Percentiles rank a stretch among this genome's conserved stretches.
Conservation (phyloP, 2,113 vertebrate species). For the Atlantisia rogersi region DNA sequence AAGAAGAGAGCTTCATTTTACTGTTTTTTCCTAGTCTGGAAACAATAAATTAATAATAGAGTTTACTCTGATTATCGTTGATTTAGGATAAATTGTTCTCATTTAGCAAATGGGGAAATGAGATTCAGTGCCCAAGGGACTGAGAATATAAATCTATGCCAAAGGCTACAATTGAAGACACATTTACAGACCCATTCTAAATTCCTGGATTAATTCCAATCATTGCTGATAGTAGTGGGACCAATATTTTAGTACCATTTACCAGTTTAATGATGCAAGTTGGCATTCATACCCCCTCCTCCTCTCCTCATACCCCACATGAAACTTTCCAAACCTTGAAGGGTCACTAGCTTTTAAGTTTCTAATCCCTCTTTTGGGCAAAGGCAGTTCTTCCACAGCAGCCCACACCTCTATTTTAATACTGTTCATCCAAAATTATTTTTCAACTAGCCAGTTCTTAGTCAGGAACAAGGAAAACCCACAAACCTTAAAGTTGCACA, state of each 20-base stretch:
- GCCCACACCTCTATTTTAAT: background rate
- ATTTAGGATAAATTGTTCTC: constrained; percentile 69
- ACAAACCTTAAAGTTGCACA: background rate
- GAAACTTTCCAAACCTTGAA: background rate
- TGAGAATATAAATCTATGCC: constrained; percentile 16
- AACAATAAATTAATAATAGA: constrained; percentile 75
- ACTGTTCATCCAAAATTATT: background rate
- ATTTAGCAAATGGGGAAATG: constrained; percentile 55
- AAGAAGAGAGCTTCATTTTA: constrained; percentile 18
- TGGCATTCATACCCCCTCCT: background rate
- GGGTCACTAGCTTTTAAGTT: background rate
- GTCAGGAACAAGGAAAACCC: background rate
- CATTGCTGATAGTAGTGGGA: background rate
- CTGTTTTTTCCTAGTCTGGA: constrained; percentile 39
- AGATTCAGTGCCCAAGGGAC: constrained; percentile 24
- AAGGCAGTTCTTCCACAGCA: background rate
- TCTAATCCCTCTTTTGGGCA: background rate
- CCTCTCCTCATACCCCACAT: background rate
- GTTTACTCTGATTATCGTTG: constrained; percentile 62
- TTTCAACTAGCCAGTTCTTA: background rate
- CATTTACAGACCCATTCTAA: constrained; percentile 37
- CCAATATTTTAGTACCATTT: background rate
- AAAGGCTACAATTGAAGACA: constrained; percentile 22
- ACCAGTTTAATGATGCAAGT: background rate
- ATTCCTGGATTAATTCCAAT: constrained; percentile 44